Evolutionary conservation across 1,140 invertebrate genomes (phyloP).

Genomic region (Heliconius himera): DNA sequence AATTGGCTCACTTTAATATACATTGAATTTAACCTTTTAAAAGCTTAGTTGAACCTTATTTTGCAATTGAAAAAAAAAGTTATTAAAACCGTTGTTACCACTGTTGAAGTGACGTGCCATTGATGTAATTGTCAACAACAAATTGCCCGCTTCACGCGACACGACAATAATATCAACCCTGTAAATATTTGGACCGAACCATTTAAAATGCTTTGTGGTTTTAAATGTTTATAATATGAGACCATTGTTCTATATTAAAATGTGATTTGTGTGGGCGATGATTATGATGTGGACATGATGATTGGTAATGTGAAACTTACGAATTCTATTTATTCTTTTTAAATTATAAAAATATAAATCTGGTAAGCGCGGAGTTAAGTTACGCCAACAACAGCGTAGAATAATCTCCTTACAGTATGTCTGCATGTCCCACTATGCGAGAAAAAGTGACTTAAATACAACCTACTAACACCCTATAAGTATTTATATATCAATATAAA

Average conservation of each 20-base stretch:
- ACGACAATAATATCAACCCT: constrained; percentile 27
- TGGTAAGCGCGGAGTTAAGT: too few species aligned
- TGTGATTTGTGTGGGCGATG: constrained; percentile 16
- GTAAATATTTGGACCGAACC: constrained; percentile 28
- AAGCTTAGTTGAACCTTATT: neutral
- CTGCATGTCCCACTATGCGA: too few species aligned
- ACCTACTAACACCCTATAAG: too few species aligned
- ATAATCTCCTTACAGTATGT: too few species aligned
- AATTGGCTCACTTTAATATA: too few species aligned
- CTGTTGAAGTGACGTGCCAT: constrained; percentile 26
- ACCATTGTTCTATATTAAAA: constrained; percentile 28
- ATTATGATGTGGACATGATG: neutral
- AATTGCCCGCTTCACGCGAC: constrained; percentile 20
- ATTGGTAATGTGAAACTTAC: neutral
- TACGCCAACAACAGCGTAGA: too few species aligned
- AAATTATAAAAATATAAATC: too few species aligned
- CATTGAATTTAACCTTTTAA: too few species aligned
- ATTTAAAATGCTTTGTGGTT: constrained; percentile 31
- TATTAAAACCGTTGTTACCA: neutral
- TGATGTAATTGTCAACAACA: constrained; percentile 31
- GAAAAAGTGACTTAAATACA: too few species aligned
- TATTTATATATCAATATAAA: too few species aligned
- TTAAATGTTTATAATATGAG: constrained; percentile 28
- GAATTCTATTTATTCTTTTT: too few species aligned
- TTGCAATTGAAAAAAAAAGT: neutral